phyloP scores from a whole-genome alignment of 2,113 vertebrate genomes.

The Grus americana region DNA sequence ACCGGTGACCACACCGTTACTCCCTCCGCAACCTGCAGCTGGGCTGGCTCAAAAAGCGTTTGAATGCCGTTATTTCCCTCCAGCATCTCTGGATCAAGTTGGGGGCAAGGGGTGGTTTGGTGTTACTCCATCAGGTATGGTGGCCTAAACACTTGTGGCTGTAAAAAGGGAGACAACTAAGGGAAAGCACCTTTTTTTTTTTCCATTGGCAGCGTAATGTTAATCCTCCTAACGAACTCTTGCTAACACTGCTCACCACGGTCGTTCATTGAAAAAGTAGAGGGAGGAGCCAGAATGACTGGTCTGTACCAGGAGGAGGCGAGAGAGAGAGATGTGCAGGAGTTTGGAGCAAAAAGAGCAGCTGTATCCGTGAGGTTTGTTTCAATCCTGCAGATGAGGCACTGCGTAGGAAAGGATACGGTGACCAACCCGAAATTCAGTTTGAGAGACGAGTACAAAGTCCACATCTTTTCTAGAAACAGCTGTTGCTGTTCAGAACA shows the following conservation, averaged over 20 bases:
- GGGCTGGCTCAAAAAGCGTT: not conserved
- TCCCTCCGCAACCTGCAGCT: not conserved
- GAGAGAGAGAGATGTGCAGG: not conserved
- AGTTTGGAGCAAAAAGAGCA: not conserved
- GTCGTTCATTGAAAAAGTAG: not conserved
- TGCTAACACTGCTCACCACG: not conserved
- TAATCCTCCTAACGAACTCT: not conserved
- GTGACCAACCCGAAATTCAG: not conserved
- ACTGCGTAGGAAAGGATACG: not conserved
- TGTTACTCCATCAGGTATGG: not conserved
- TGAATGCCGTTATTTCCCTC: not conserved
- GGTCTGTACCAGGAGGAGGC: not conserved
- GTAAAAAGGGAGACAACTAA: not conserved
- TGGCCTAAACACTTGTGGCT: not conserved
- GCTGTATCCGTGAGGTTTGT: not conserved
- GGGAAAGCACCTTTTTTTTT: not conserved
- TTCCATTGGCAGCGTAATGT: rapidly evolving
- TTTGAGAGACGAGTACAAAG: not conserved
- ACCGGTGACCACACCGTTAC: not conserved
- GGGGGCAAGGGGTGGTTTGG: not conserved
- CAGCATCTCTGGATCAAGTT: not conserved
- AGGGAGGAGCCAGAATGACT: not conserved
- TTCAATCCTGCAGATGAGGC: not conserved
- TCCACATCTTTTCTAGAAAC: not conserved
- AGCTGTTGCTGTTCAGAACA: not conserved